These are phyloP conservation scores for Porphyrio hochstetteri DNA, from an alignment of 2,113 vertebrate genomes.

Conservation along the genomic window DNA sequence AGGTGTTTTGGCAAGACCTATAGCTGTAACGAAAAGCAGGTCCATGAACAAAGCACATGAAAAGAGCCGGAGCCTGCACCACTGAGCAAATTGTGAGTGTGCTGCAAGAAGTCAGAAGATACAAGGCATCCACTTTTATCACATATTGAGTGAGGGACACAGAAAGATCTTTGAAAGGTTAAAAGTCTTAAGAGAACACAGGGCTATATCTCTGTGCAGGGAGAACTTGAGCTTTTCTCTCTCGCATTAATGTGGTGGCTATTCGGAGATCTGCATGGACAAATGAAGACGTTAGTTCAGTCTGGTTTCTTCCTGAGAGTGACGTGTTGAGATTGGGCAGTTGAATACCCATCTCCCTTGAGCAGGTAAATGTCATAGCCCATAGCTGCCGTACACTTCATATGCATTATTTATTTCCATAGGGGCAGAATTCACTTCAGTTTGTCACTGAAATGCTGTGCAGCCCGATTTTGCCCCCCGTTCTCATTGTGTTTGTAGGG, in stretches of 20 bases:
- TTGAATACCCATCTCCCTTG: neutral
- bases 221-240: neutral
- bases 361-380: neutral
- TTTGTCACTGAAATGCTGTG: neutral
- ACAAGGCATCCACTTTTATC: neutral
- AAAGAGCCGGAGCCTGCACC: neutral
- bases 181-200: neutral
- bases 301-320: neutral
- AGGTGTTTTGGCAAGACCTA: neutral
- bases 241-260: neutral
- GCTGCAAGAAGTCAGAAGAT: neutral
- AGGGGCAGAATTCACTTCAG: neutral
- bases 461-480: neutral
- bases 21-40: neutral
- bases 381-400: neutral
- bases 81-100: accelerated
- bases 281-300: neutral
- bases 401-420: neutral
- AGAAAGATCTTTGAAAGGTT: neutral
- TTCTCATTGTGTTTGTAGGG: neutral
- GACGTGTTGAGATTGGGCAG: neutral
- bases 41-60: neutral
- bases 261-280: neutral
- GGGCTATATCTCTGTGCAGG: neutral
- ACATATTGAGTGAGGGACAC: neutral